phyloP scores from a whole-genome alignment of 2,113 vertebrate species.

The Phaethon lepturus region DNA sequence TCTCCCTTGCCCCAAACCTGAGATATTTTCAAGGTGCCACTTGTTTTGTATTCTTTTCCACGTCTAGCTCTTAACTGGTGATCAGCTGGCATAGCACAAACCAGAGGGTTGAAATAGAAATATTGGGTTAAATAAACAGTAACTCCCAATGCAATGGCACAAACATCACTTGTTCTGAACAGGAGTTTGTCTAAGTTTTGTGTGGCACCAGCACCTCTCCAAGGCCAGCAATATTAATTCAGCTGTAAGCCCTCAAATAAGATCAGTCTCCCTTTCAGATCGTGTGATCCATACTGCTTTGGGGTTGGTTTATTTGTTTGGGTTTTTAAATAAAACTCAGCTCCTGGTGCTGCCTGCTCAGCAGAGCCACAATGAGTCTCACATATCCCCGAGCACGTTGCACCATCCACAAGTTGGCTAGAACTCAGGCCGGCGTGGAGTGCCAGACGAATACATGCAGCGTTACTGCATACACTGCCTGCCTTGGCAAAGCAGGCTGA shows the following conservation, averaged over 20 bases:
- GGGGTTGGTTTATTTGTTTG: background rate
- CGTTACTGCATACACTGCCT: rapidly evolving
- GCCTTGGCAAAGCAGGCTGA: background rate
- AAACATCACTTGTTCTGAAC: background rate
- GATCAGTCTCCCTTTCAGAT: background rate
- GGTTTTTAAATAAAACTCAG: background rate
- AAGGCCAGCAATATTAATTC: background rate
- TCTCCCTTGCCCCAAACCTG: background rate
- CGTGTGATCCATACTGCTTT: background rate
- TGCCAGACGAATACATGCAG: background rate
- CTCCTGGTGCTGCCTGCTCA: background rate
- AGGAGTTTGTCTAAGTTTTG: background rate
- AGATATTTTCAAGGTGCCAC: background rate
- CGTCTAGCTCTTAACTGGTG: background rate
- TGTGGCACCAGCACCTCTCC: background rate
- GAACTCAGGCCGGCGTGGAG: background rate
- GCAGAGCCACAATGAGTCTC: background rate
- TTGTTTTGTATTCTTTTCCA: background rate
- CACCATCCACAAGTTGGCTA: background rate
- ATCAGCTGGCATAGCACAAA: background rate
- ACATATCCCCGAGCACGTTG: rapidly evolving
- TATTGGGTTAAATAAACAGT: background rate
- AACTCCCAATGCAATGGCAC: background rate
- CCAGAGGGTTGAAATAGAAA: background rate
- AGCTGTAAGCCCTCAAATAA: background rate